Percentiles rank a stretch among this genome's conserved stretches.
Conservation (phyloP, 2,888 invertebrate genomes). For the Priapulus caudatus region DNA sequence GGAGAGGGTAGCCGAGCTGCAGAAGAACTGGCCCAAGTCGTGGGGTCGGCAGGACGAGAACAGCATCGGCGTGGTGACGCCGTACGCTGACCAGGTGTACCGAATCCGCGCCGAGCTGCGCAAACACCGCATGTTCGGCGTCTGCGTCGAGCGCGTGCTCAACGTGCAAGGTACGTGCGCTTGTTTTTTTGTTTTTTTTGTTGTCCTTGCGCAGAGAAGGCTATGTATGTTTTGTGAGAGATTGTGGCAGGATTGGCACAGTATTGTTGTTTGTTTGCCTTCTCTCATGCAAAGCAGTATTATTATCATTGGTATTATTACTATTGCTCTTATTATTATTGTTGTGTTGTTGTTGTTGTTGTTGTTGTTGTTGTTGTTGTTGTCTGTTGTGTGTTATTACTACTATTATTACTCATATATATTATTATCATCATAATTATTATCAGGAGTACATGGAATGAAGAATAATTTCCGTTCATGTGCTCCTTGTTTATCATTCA, state of each 20-base stretch:
- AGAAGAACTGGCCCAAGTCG: conserved; percentile 57
- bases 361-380: conserved; percentile 5
- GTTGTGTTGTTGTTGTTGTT: neutral
- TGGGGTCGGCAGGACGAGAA: conserved; percentile 57
- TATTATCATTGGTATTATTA: too few relatives aligned
- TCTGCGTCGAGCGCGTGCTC: conserved; percentile 66
- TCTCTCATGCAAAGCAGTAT: too few relatives aligned
- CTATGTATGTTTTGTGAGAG: too few relatives aligned
- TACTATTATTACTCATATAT: too few relatives aligned
- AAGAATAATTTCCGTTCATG: too few relatives aligned
- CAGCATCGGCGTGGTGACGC: conserved; percentile 70
- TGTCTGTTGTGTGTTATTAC: too few relatives aligned
- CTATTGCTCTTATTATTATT: conserved; percentile 1
- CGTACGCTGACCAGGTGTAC: conserved; percentile 61
- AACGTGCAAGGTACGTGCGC: conserved; percentile 63
- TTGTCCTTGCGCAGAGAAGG: too few relatives aligned
- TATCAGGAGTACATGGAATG: too few relatives aligned
- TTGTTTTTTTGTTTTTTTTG: neutral
- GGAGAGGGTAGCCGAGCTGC: conserved; percentile 57
- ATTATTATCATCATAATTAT: too few relatives aligned
- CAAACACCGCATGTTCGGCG: conserved; percentile 56
- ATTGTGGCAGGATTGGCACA: too few relatives aligned
- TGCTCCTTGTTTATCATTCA: too few relatives aligned
- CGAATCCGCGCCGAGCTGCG: conserved; percentile 61
- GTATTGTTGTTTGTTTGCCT: too few relatives aligned